phyloP scores from a whole-genome alignment of 2,797 vertebrate genomes.

The Hephaestus fuliginosus region DNA sequence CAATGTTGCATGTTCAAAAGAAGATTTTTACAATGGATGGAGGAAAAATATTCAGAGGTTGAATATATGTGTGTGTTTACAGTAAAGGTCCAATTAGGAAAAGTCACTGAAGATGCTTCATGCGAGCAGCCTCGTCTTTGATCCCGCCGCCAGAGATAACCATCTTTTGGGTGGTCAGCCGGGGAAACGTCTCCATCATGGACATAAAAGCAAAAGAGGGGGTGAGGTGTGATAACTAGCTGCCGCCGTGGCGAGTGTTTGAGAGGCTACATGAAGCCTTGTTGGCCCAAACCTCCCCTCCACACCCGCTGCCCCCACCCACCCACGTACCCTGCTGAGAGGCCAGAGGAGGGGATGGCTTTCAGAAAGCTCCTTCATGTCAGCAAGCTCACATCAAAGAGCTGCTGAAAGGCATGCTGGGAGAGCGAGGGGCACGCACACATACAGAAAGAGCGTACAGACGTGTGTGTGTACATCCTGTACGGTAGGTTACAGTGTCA shows the following conservation, averaged over 20 bases:
- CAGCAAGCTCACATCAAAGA: constrained; percentile 64
- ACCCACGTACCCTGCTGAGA: neutral
- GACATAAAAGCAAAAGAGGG: constrained; percentile 20
- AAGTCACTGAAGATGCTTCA: neutral
- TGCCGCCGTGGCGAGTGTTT: neutral
- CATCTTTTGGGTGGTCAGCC: neutral
- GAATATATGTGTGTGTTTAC: too few relatives aligned
- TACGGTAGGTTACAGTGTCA: constrained; percentile 46
- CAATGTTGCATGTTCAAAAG: too few relatives aligned
- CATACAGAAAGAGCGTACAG: constrained; percentile 17
- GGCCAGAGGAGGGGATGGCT: constrained; percentile 41
- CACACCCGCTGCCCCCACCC: neutral
- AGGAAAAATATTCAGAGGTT: neutral
- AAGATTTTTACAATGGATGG: neutral
- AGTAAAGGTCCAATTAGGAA: neutral
- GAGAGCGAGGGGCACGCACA: constrained; percentile 21
- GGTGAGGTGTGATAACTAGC: constrained; percentile 13
- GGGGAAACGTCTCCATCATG: neutral
- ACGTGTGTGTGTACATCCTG: constrained; percentile 38
- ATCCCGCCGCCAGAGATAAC: neutral
- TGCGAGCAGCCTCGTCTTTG: neutral
- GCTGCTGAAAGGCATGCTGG: constrained; percentile 64
- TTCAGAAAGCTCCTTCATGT: constrained; percentile 60
- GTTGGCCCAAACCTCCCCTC: neutral
- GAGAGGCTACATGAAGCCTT: neutral